Conservation (phyloP, 2,888 invertebrate genomes). For the Mimumesa dahlbomi region DNA sequence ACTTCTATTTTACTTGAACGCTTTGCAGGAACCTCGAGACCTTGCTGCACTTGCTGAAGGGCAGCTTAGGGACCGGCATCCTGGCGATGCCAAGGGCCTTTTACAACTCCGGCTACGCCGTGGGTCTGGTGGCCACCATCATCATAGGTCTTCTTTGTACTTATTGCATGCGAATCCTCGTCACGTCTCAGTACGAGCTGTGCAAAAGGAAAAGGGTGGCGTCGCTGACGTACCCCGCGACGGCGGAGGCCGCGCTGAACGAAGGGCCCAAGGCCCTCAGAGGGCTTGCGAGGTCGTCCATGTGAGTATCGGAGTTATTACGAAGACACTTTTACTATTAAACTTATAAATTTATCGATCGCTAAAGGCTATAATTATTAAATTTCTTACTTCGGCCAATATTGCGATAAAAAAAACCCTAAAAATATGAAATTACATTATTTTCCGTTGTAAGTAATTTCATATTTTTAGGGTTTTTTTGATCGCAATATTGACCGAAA, state of each 20-base stretch:
- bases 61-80: conserved; percentile 95
- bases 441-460: no score
- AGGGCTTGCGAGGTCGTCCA: conserved; percentile 36
- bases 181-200: conserved; percentile 85
- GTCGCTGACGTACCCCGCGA: conserved; percentile 90
- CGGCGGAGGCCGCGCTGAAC: conserved; percentile 88
- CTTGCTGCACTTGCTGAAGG: conserved; percentile 92
- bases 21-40: conserved; percentile 88
- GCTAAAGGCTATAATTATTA: no score
- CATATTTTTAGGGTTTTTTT: no score
- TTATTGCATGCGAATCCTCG: conserved; percentile 95
- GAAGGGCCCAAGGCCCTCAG: conserved; percentile 88
- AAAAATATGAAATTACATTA: no score
- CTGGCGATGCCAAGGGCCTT: conserved; percentile 95
- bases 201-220: conserved; percentile 81
- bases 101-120: conserved; percentile 89
- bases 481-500: no score
- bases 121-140: conserved; percentile 90
- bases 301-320: conserved; percentile 43
- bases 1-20: no score
- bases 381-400: no score
- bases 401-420: no score
- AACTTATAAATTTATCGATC: no score
- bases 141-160: conserved; percentile 94
- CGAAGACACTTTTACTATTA: no score